A percentile compares a stretch with the other conserved stretches of the same genome.
These are phyloP conservation scores for Bufotes viridis DNA, from an alignment of 2,797 vertebrate genomes.

Conservation along the genomic window DNA sequence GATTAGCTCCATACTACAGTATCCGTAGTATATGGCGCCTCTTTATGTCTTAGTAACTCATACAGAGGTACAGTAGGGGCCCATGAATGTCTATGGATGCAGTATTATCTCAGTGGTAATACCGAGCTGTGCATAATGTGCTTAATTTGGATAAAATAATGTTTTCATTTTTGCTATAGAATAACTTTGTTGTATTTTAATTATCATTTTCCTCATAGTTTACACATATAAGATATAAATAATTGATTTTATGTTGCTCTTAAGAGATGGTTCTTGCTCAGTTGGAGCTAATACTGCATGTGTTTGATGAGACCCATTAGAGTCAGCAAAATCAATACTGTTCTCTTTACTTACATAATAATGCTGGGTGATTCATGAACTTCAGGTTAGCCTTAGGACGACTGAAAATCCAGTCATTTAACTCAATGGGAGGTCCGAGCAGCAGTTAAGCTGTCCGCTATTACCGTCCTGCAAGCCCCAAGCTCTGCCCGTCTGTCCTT, in stretches of 20 bases:
- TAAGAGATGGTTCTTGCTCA: neutral
- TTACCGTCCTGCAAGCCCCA: neutral
- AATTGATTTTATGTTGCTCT: conserved; percentile 28
- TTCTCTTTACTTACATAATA: neutral
- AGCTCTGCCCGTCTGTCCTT: neutral
- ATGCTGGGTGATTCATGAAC: conserved; percentile 36
- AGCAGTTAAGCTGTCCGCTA: neutral
- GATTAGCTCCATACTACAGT: too few relatives aligned
- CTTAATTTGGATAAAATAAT: neutral
- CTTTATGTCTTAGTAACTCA: too few relatives aligned
- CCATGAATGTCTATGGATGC: too few relatives aligned
- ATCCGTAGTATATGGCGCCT: too few relatives aligned
- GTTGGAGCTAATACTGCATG: neutral
- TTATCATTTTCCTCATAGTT: neutral
- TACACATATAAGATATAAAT: neutral
- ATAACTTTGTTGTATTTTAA: neutral
- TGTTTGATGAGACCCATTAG: conserved; percentile 27
- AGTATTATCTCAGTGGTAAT: too few relatives aligned
- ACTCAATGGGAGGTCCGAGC: conserved; percentile 5
- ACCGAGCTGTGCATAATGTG: too few relatives aligned
- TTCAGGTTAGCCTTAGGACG: neutral
- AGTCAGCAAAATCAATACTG: conserved; percentile 32
- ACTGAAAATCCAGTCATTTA: conserved; percentile 19
- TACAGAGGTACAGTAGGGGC: too few relatives aligned
- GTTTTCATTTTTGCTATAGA: neutral